Conservation (phyloP, 2,888 invertebrate species). For the Quadroppia sp. region DNA sequence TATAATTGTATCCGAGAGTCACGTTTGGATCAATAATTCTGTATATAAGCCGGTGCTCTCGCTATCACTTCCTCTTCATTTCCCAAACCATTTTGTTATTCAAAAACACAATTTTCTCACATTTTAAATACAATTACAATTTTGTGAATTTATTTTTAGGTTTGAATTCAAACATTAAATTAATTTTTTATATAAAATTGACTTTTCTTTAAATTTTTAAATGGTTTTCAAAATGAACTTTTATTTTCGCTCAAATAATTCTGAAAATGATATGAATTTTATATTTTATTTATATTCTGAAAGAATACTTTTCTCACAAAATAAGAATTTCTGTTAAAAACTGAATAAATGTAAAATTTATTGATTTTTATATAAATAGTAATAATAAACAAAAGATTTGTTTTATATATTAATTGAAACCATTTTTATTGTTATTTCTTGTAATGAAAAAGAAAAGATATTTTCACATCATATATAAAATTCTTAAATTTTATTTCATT, state of each 20-base stretch:
- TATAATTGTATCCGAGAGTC: constrained; percentile 34
- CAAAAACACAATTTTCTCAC: not conserved
- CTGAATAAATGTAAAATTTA: no score
- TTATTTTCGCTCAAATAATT: not conserved
- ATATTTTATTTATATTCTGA: no score
- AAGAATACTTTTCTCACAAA: no score
- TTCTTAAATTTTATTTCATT: no score
- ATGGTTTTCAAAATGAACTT: no score
- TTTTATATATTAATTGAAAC: no score
- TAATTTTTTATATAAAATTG: not conserved
- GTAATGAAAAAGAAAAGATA: no score
- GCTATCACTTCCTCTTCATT: not conserved
- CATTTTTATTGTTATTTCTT: no score
- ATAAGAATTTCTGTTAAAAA: no score
- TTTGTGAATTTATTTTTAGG: not conserved
- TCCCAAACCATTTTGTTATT: not conserved
- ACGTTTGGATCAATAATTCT: constrained; percentile 34
- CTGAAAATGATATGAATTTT: not conserved
- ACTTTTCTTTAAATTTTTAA: not conserved
- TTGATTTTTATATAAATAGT: no score
- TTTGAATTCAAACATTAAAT: not conserved
- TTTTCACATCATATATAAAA: no score
- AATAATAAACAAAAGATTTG: no score
- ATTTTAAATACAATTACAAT: not conserved
- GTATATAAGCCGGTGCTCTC: not conserved